These are phyloP conservation scores for Catharus fuscescens DNA, from an alignment of 2,113 vertebrate genomes.

Conservation along the genomic window DNA sequence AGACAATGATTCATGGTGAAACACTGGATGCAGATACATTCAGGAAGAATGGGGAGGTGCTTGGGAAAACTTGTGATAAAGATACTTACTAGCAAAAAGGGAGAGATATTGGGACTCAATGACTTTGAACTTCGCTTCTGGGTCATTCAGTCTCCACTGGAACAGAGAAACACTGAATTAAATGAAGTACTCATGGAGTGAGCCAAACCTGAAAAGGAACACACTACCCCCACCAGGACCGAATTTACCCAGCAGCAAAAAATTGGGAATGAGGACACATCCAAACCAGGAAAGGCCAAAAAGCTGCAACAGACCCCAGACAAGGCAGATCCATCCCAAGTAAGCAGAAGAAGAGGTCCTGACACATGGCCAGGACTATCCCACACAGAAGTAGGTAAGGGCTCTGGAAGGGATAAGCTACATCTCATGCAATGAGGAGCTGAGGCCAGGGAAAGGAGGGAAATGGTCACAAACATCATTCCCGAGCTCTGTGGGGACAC, in stretches of 20 bases:
- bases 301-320: neutral
- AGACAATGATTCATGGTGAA: neutral
- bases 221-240: neutral
- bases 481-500: rapidly evolving
- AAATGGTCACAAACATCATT: neutral
- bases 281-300: neutral
- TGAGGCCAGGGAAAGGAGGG: neutral
- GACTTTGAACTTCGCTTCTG: constrained; percentile 77
- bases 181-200: neutral
- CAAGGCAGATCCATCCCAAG: neutral
- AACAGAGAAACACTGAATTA: constrained; percentile 33
- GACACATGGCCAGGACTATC: neutral
- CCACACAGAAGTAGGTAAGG: neutral
- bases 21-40: neutral
- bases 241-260: neutral
- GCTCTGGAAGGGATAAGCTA: neutral
- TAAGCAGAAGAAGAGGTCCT: neutral
- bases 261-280: neutral
- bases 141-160: constrained; percentile 85
- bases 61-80: neutral
- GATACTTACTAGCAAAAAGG: constrained; percentile 89
- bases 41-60: neutral
- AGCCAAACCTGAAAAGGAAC: neutral
- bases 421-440: neutral
- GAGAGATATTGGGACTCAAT: constrained; percentile 87